Base-by-base conservation (phyloP, 92 coral and sea anemone species). In the Porites divaricata region DNA sequence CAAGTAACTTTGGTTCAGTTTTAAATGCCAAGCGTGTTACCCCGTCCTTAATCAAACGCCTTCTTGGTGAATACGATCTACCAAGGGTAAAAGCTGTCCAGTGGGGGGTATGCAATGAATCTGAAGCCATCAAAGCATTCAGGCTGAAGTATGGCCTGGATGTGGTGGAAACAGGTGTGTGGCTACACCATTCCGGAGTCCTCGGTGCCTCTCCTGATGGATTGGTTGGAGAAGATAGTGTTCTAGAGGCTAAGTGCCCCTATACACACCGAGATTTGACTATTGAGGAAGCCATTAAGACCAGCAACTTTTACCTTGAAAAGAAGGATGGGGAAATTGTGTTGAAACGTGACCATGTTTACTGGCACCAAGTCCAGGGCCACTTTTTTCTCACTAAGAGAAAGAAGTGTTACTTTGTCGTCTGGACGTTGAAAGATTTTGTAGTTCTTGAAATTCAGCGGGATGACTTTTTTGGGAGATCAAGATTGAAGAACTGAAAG, bases 311-410 rank as follows among this genome's bases (percentile, higher is more conserved):
- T 59, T 88, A 63, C 73, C 88, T 88, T 17, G 63, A 84, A 76
- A 61, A 78, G 71, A 71, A 62, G 75, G 75, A 70, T 70, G 75
- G 75, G 49, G 58, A 84, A 77, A 41, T 72, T 74, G 50, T 52
- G 63, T 63, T 87, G 19, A 87, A 81, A 25, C 26, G 57, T 9
- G 62, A 81, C 58, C 86, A 80, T 87, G 87, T 81, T 8, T 89
- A 89, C 61, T 89, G 89, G 89, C 93, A 89, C 58, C 93, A 89
- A 69, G 87, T 89, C 21, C 89, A 89, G 51, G 93, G 89, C 23
- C 93, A 89, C 66, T 24, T n/a, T n/a, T n/a, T n/a, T n/a, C n/a
- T n/a, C n/a, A n/a, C n/a, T n/a, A n/a, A n/a, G n/a, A n/a, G n/a
- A n/a, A n/a, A n/a, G n/a, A n/a, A n/a, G n/a, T n/a, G n/a, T n/a